A percentile compares a stretch with the other conserved stretches of the same genome.
Conservation (phyloP, 2,113 vertebrate species). For the Nyctereutes procyonoides region DNA sequence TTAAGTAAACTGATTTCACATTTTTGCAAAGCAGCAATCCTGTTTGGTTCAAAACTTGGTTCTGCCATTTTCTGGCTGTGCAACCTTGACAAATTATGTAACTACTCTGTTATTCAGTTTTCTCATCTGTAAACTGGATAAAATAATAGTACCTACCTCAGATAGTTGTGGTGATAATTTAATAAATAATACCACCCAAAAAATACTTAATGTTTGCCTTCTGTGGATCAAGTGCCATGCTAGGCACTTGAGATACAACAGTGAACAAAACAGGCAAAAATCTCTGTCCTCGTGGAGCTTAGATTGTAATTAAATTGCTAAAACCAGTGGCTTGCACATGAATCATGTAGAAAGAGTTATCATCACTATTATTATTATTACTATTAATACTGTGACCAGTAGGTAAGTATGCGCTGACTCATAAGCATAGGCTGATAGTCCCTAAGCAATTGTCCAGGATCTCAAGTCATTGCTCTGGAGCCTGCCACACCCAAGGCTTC, state of each 20-base stretch:
- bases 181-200: constrained; percentile 11
- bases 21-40: constrained; percentile 37
- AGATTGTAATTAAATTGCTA: neutral
- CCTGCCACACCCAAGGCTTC: neutral
- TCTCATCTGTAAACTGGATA: neutral
- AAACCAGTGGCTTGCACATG: neutral
- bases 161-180: neutral
- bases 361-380: neutral
- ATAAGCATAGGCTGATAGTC: neutral
- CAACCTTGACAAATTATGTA: neutral
- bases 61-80: neutral
- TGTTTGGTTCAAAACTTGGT: constrained; percentile 40
- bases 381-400: neutral
- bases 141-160: neutral
- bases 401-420: neutral
- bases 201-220: neutral
- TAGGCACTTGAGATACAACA: neutral
- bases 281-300: neutral
- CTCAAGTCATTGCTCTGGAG: neutral
- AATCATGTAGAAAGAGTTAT: neutral
- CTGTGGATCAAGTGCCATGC: neutral
- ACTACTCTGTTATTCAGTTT: neutral
- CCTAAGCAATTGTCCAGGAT: neutral
- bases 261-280: neutral
- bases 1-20: constrained; percentile 49